These are phyloP conservation scores for Channa striata DNA, from an alignment of 2,797 vertebrate genomes.

Conservation along the genomic window DNA sequence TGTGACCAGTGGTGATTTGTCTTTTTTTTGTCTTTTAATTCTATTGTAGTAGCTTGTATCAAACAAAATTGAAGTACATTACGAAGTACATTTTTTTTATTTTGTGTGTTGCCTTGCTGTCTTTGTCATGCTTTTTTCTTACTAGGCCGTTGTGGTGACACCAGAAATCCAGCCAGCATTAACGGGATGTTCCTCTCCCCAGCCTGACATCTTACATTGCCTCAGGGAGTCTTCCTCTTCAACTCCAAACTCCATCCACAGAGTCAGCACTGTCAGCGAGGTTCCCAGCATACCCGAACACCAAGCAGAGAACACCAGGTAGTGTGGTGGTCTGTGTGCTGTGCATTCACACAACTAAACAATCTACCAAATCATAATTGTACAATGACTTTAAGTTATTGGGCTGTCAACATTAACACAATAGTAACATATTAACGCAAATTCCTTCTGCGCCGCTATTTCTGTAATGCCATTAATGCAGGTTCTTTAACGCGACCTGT, in stretches of 20 bases:
- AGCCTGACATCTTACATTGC: conserved; percentile 88
- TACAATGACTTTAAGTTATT: too few species aligned
- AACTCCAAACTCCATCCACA: conserved; percentile 50
- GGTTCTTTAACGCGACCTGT: too few species aligned
- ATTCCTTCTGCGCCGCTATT: too few species aligned
- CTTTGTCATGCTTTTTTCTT: conserved; percentile 17
- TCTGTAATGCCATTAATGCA: too few species aligned
- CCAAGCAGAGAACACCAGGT: conserved; percentile 42
- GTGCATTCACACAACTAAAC: background rate
- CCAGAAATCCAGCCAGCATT: conserved; percentile 83
- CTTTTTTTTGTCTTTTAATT: too few species aligned
- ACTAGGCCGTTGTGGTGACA: conserved; percentile 85
- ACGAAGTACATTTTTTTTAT: too few species aligned
- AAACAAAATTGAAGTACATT: too few species aligned
- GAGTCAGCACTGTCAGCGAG: conserved; percentile 43
- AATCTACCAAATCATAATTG: background rate
- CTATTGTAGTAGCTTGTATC: background rate
- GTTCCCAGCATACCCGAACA: background rate
- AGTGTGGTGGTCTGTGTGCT: background rate
- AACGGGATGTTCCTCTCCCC: conserved; percentile 59
- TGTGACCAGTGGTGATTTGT: too few species aligned
- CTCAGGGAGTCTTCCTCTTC: conserved; percentile 74
- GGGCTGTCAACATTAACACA: too few species aligned
- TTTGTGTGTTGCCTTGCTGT: too few species aligned
- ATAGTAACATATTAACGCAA: too few species aligned